These are phyloP conservation scores for Apoderus coryli DNA, from an alignment of 2,888 invertebrate genomes.

Conservation along the genomic window DNA sequence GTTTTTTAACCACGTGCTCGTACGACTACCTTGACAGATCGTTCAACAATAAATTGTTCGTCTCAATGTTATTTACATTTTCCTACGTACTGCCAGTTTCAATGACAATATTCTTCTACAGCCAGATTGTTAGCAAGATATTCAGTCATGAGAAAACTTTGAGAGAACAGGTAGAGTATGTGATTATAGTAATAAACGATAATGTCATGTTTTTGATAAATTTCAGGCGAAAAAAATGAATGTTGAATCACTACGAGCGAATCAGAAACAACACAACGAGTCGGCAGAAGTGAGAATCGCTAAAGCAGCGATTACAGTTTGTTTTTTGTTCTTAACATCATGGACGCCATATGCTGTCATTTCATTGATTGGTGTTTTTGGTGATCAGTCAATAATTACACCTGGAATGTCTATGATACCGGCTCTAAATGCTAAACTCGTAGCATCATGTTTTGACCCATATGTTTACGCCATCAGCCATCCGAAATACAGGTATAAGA, in stretches of 20 bases:
- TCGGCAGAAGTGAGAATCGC: constrained; percentile 76
- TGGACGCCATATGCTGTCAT: constrained; percentile 85
- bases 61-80: constrained; percentile 59
- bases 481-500: constrained; percentile 78
- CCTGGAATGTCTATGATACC: constrained; percentile 76
- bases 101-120: constrained; percentile 70
- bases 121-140: constrained; percentile 78
- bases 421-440: constrained; percentile 72
- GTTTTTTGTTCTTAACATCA: constrained; percentile 70
- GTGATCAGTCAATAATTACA: constrained; percentile 55
- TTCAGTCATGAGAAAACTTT: constrained; percentile 73
- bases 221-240: constrained; percentile 77
- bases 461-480: constrained; percentile 86
- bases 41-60: constrained; percentile 65
- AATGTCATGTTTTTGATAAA: constrained; percentile 7
- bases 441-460: constrained; percentile 85
- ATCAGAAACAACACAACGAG: constrained; percentile 48
- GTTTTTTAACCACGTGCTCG: constrained; percentile 73
- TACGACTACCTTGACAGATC: constrained; percentile 72
- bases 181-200: no score
- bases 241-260: constrained; percentile 64
- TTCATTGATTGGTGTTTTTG: constrained; percentile 70
- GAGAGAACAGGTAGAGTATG: constrained; percentile 47
- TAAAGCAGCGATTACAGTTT: constrained; percentile 76
- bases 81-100: constrained; percentile 64